Evolutionary conservation across 2,797 vertebrate species (phyloP), one percentile per base, ranked within the genome.

Genomic region (Diceros bicornis): DNA sequence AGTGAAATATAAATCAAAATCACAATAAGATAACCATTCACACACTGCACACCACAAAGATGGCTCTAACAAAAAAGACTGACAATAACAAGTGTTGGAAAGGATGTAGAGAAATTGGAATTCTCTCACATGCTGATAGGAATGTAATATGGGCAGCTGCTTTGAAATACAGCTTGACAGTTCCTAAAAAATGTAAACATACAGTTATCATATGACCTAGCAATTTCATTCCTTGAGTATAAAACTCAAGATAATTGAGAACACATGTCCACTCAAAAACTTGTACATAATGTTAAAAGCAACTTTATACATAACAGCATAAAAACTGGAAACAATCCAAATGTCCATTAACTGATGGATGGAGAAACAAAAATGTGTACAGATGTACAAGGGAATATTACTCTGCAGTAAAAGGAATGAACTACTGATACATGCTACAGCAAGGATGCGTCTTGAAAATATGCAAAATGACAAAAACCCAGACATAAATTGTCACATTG

Each of bases 1-100:
- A 27, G 29, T 9, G 11, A 84, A 92, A 79, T 66, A 64, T 78
- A 74, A 89, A 87, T 52, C 37, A 89, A 94, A 96, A 59, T 17
- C 32, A 71, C 3, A 44, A 47, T 13, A 57, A 91, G 8, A 57
- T 59, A 81, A 14, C 8, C 13, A 66, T 44, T 50, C 69, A 52
- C 21, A 75, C 5, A n/a, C 29, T 32, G 84, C 34, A 71, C 5
- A 78, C 10, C 27, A 21, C 17, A 47, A 57, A 25, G 72, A 83
- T 17, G n/a, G n/a, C 44, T 75, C 4, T 66, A 74, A 61, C 57
- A 66, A 74, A 85, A 78, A 86, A 50, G 27, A 84, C 25, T 69
- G 61, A 79, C 34, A 94, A 52, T 84, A 44, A 72, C 10, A 92
- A 71, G 29, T 37, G 20, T 57, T 77, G 52, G 44, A 25, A 92